Base-by-base conservation (phyloP, 92 coral and sea anemone species). In the Plumapathes pennacea region DNA sequence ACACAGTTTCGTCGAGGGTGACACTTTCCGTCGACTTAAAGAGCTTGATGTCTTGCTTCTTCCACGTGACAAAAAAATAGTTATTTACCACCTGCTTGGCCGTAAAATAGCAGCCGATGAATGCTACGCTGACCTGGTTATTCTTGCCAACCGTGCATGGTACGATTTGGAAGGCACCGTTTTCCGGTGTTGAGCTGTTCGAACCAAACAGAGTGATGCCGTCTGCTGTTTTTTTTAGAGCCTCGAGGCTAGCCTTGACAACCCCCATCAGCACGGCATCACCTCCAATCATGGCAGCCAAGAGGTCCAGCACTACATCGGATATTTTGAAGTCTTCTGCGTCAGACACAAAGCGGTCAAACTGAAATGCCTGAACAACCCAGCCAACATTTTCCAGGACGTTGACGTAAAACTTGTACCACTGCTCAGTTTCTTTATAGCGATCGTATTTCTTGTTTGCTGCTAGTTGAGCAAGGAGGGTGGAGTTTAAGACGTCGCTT, bases 371-470 rank as follows among this genome's bases (percentile, higher is more conserved):
- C 20, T 53, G 64, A n/a, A 40, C 19, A 30, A 38, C 67, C 76
- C 76, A 67, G 6, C 76, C 76, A 56, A 67, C 15, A 2, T 54
- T 54, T 54, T 5, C 1, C 76, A 67, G 23, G 34, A 67, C 76
- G 1, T 19, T 18, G 2, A 22, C 6, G 76, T 67, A 67, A 15
- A 54, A 36, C 39, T 39, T 40, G 76, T 56, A 67, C 76, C 76
- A 67, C n/a, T 67, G 25, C 18, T 54, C 39, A 44, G 36, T 2
- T 25, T 67, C 67, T 3, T 23, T 25, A 43, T 18, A 24, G 8
- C 76, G 76, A 28, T 67, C 67, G 50, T 56, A 22, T 45, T 67
- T 67, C 37, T 67, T 53, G 40, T 45, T 27, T 13, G 76, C 76
- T 2, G 76, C 76, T 6, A 67, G 51, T 24, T 67, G 76, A 5